Evolutionary conservation across 2,888 invertebrate species (phyloP), one percentile per base, ranked within the genome.

Genomic region (Drosophila vallismaia): DNA sequence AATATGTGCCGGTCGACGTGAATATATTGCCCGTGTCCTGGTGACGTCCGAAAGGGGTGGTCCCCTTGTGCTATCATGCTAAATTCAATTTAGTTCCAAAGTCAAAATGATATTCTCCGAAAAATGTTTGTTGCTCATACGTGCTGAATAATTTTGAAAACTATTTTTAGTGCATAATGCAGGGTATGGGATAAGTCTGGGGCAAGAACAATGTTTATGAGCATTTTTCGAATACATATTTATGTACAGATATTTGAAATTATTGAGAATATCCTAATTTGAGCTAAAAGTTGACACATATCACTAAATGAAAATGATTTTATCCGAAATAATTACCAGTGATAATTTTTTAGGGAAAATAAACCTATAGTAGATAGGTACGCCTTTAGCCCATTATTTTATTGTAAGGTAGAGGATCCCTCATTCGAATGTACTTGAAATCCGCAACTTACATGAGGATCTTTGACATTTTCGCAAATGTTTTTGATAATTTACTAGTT

Each of bases 151-250:
- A 80, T 84, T 74, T 76, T 76, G 60, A 38, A 51, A 81, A 81
- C 86, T 82, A 86, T 82, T 86, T 84, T 78, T 86, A 86, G 86
- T 82, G 71, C 67, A 74, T 44, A 80, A 49, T 14, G 51, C 64
- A 57, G 68, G 51, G 46, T 68, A 58, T 58, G 49, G 33, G 38
- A 36, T 56, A 29, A 31, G 60, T 48, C 31, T 40, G 48, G 48
- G 59, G 38, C 46, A 59, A n/a, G 5, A 48, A 40, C 46, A 31
- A 40, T n/a, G 10, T 33, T 33, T n/a, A n/a, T 10, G 10, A 33
- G n/a, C n/a, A 4, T 33, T 4, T 33, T 33, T n/a, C 1, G 4
- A n/a, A 8, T 19, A 19, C 14, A 14, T 14, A 14, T 14, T 14
- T 14, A 14, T 14, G 14, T 14, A 14, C 19, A 19, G 19, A 19